phyloP scores from a whole-genome alignment of 1,140 invertebrate species.

The Calosoma granatense region DNA sequence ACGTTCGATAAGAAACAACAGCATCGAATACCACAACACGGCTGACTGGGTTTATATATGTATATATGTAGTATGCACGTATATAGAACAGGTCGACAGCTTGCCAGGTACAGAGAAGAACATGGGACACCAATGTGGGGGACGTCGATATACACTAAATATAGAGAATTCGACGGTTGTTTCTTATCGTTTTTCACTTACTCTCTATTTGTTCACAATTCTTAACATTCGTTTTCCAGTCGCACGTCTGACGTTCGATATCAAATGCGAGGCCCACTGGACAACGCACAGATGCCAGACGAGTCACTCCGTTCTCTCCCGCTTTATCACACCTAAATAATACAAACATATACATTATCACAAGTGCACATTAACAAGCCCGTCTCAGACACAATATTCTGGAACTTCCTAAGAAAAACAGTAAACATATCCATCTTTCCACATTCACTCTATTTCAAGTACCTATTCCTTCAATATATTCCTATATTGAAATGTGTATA shows the following conservation, averaged over 20 bases:
- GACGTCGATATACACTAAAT: background rate
- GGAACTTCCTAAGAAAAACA: no score
- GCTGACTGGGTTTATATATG: background rate
- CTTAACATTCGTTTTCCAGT: constrained; percentile 92
- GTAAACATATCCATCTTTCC: no score
- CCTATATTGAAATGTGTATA: no score
- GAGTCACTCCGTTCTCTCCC: constrained; percentile 70
- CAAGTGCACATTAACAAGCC: background rate
- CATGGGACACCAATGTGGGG: background rate
- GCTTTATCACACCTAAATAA: constrained; percentile 76
- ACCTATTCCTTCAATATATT: no score
- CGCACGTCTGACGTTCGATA: constrained; percentile 88
- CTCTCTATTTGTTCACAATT: constrained; percentile 88
- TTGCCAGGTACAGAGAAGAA: background rate
- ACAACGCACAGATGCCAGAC: constrained; percentile 78
- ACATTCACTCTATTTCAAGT: no score
- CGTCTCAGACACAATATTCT: background rate
- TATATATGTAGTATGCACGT: background rate
- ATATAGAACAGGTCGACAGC: background rate
- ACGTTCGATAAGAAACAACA: background rate
- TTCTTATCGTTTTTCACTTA: constrained; percentile 49
- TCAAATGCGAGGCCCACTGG: constrained; percentile 87
- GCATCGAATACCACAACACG: background rate
- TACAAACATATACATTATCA: no score
- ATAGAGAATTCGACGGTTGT: background rate